These are phyloP conservation scores for Laterallus jamaicensis DNA, from an alignment of 2,113 vertebrate species.

Conservation along the genomic window DNA sequence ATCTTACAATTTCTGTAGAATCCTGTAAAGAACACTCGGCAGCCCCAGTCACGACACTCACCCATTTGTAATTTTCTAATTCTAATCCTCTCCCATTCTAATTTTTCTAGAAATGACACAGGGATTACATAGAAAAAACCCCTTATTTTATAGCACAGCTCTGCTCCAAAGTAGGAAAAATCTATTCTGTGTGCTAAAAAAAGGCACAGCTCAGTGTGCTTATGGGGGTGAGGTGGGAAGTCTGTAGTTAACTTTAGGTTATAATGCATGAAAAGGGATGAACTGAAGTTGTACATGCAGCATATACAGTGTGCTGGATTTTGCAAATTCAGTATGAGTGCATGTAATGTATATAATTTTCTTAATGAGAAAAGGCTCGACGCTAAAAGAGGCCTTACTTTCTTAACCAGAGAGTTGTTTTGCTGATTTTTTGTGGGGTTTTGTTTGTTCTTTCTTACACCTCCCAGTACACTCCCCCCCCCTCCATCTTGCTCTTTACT, in stretches of 20 bases:
- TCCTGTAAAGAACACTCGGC: neutral
- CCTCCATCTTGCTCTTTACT: neutral
- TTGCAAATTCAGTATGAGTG: neutral
- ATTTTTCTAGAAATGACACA: neutral
- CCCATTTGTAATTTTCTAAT: too few relatives aligned
- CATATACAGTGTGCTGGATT: neutral
- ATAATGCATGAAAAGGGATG: neutral
- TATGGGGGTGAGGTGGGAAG: neutral
- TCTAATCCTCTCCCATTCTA: neutral
- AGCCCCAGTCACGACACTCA: neutral
- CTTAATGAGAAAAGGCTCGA: neutral
- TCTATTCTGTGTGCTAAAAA: neutral
- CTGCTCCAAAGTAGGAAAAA: neutral
- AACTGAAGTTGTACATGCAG: neutral
- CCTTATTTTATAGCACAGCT: neutral
- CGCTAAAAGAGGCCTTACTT: neutral
- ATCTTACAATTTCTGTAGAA: neutral
- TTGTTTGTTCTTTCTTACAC: neutral
- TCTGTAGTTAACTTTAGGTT: neutral
- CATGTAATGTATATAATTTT: neutral
- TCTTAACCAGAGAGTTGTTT: neutral
- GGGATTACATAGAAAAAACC: neutral
- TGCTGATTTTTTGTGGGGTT: neutral
- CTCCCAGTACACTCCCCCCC: neutral
- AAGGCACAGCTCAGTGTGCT: rapidly evolving